Evolutionary conservation across 2,113 vertebrate species (phyloP), one percentile per base, ranked within the genome.

Genomic region (Erythrocercus mccallii): DNA sequence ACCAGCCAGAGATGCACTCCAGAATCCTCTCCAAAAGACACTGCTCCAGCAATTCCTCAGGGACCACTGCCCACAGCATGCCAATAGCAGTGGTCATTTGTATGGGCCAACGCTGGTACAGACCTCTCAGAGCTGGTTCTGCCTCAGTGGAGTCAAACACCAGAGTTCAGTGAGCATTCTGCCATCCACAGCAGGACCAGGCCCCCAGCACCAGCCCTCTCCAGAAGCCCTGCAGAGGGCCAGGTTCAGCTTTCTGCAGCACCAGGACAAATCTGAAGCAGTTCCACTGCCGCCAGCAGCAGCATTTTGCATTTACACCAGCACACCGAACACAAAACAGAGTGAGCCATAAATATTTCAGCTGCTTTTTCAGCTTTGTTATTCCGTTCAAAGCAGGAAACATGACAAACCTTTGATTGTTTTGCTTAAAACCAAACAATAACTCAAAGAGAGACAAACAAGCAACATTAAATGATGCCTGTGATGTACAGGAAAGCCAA

Each of bases 341-440:
- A 95, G 83, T 30, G 37, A 88, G 71, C 93, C 90, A 97, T 97
- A 96, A 97, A 97, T 97, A 97, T 97, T 97, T 96, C 86, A 97
- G 88, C 78, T 90, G 86, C 69, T 92, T 90, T 88, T 95, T 54
- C 93, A 86, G 94, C 96, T 97, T 96, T 97, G 95, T 95, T 96
- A 96, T 77, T 73, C 92, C 28, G 79, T 94, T 97, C 95, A 95
- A 97, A 96, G 95, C 82, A 74, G 84, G 92, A 96, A 97, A 97
- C 95, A 97, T 96, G 97, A 97, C 97, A 97, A 97, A 96, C 93
- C 95, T 97, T 97, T 97, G 96, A 97, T 97, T 96, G 94, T 92
- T 95, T 97, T 96, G 82, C 94, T 97, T 97, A 97, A 97, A 95
- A 96, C 88, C 92, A 82, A 96, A 96, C 89, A 96, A 97, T 97